Evolutionary conservation across 2,888 invertebrate genomes (phyloP).

Genomic region (Pseudeuparius sepicola): DNA sequence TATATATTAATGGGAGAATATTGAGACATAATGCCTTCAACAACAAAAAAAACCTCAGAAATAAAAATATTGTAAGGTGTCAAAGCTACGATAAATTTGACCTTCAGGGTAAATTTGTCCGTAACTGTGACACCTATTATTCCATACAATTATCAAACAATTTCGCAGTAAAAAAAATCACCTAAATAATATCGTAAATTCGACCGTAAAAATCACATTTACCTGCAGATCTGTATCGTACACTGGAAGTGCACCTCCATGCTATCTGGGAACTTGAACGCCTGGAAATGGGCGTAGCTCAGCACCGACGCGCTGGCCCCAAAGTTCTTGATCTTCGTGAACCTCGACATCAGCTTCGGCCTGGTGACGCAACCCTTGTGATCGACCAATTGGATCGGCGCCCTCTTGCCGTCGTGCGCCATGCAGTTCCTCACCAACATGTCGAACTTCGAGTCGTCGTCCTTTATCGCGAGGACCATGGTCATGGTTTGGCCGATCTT

Average conservation of each 20-base stretch:
- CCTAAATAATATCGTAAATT: no score
- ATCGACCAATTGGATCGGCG: constrained; percentile 87
- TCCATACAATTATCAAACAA: no score
- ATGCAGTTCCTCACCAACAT: constrained; percentile 92
- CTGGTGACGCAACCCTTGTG: constrained; percentile 86
- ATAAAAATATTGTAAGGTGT: no score
- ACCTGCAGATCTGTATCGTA: constrained; percentile 87
- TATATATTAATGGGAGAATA: no score
- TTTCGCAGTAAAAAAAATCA: no score
- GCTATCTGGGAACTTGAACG: constrained; percentile 91
- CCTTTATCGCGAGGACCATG: constrained; percentile 91
- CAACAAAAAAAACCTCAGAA: no score
- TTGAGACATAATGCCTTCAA: no score
- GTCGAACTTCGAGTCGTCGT: constrained; percentile 90
- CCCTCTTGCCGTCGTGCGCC: constrained; percentile 88
- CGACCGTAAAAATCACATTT: no score
- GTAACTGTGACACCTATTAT: no score
- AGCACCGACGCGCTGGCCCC: constrained; percentile 87
- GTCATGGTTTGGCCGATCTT: constrained; percentile 96
- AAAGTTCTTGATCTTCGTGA: constrained; percentile 91
- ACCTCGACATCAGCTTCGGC: constrained; percentile 86
- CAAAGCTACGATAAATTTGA: constrained; percentile 28
- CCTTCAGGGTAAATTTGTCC: no score
- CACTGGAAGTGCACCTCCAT: constrained; percentile 96
- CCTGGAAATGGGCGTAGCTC: constrained; percentile 89